Base-by-base conservation (phyloP, 2,797 vertebrate species). In the Cyprinella venusta region DNA sequence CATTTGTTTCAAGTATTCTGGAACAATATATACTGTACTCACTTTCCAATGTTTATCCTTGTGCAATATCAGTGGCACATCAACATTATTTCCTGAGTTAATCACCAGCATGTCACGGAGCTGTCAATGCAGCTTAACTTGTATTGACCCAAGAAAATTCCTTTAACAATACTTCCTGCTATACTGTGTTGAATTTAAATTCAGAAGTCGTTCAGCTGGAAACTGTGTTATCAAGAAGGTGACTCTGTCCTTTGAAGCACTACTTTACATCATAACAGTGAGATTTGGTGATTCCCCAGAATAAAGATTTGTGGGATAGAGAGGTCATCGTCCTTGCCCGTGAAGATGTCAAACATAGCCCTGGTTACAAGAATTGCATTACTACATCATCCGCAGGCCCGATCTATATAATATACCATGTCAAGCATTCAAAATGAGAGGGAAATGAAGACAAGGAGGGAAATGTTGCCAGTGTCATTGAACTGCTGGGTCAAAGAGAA, bases 161-260 rank as follows among this genome's bases (percentile, higher is more conserved):
- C 38, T 79, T 79, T 65, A 79, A 45, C 54, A 71, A 42, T 65
- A 33, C 42, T 76, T 77, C 24, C 13, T 38, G 45, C 59, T 59
- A 42, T 56, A 67, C 64, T 5, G 6, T 21, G 36, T 64, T 12
- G 26, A 69, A 74, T 78, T 85, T 72, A 79, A 78, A 84, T 76
- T 81, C 75, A 26, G 54, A 36, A 33, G 5, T n/a, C 33, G 15
- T 42, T 24, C 9, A 33, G 33, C 36, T 16, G 38, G 45, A 75
- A 83, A 33, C 65, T 81, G 76, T 69, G 61, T 82, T 33, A 77
- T 87, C 84, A 87, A 77, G 79, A 87, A 86, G 76, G 81, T 85
- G 77, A 87, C 61, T 82, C 80, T 59, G 84, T 85, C 79, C 85
- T 86, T 81, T 79, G 78, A 45, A 40, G 54, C 10, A 50, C 63